phyloP scores from a whole-genome alignment of 1,140 invertebrate genomes.

The Marisa cornuarietis region DNA sequence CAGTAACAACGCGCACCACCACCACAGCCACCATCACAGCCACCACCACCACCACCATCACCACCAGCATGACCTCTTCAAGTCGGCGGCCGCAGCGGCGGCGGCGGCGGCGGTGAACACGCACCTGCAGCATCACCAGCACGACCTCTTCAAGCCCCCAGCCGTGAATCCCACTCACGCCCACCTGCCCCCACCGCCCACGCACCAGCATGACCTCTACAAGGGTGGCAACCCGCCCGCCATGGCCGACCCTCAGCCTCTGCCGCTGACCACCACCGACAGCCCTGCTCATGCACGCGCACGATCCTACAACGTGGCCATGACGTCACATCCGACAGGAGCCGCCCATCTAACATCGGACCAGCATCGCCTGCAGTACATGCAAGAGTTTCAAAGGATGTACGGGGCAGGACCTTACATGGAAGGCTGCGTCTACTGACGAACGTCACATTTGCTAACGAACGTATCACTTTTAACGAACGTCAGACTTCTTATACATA shows the following conservation, averaged over 20 bases:
- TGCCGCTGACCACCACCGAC: slow-evolving; percentile 11
- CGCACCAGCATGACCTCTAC: slow-evolving; percentile 14
- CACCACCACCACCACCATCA: background rate
- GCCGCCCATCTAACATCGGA: slow-evolving; percentile 35
- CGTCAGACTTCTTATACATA: background rate
- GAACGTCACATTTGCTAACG: background rate
- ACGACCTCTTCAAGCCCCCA: too few relatives aligned
- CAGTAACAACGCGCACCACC: slow-evolving; percentile 3
- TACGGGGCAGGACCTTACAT: slow-evolving; percentile 58
- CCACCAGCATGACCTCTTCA: slow-evolving; percentile 18
- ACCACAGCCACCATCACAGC: slow-evolving; percentile 9
- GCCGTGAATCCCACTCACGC: background rate
- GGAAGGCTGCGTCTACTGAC: slow-evolving; percentile 59
- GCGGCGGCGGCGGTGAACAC: background rate
- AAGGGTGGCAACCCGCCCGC: slow-evolving; percentile 3
- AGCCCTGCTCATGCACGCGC: slow-evolving; percentile 5
- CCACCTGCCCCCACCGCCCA: slow-evolving; percentile 3
- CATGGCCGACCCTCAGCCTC: slow-evolving; percentile 11
- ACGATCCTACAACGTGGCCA: slow-evolving; percentile 21
- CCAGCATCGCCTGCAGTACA: slow-evolving; percentile 55
- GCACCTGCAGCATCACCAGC: too few relatives aligned
- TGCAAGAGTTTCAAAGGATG: slow-evolving; percentile 58
- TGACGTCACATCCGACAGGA: slow-evolving; percentile 20
- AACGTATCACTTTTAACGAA: too few relatives aligned
- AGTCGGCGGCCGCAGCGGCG: background rate